Conservation (phyloP, 2,797 vertebrate species). For the Falco berigora region DNA sequence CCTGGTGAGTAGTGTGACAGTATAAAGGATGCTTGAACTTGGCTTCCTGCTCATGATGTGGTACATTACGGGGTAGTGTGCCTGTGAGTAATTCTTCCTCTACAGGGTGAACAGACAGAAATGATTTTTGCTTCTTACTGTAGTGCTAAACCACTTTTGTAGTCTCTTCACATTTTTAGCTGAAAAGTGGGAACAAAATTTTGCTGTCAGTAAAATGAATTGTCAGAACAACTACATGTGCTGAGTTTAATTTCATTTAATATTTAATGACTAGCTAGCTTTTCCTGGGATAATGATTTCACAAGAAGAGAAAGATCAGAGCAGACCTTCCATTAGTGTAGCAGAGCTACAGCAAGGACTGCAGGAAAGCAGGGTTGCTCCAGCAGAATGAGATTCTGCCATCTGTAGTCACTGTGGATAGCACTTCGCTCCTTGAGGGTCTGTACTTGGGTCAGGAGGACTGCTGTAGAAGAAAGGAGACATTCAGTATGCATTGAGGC, state of each 20-base stretch:
- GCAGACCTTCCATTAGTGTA: constrained; percentile 20
- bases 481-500: not conserved
- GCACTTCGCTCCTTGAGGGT: not conserved
- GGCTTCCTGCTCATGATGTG: not conserved
- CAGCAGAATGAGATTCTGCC: not conserved
- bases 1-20: not conserved
- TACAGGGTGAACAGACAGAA: not conserved
- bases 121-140: not conserved
- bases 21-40: not conserved
- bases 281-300: constrained; percentile 42
- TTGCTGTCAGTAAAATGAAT: not conserved
- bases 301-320: constrained; percentile 32
- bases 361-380: not conserved
- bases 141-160: not conserved
- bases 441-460: not conserved
- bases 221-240: constrained; percentile 27
- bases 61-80: not conserved
- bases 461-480: not conserved
- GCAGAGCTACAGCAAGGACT: constrained; percentile 4
- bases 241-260: constrained; percentile 51
- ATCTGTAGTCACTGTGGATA: not conserved
- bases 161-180: not conserved
- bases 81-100: not conserved
- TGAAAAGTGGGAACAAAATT: constrained; percentile 17
- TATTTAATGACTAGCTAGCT: constrained; percentile 42